These are phyloP conservation scores for Brachylomia viminalis DNA, from an alignment of 2,888 invertebrate species.

Conservation along the genomic window DNA sequence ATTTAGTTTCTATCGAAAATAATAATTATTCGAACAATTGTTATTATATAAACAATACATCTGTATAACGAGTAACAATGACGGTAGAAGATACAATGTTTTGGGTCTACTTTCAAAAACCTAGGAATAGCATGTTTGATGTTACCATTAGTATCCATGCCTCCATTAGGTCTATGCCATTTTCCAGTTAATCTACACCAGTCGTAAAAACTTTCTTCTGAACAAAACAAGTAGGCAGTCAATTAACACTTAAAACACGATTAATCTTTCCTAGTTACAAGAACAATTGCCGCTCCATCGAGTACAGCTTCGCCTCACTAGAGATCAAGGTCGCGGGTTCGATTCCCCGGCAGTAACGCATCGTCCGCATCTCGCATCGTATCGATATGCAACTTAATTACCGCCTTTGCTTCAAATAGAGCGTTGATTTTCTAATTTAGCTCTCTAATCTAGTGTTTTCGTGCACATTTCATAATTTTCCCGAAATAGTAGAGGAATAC, in stretches of 20 bases:
- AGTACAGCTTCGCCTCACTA: constrained; percentile 41
- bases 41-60: background rate
- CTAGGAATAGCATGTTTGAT: background rate
- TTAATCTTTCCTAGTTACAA: constrained; percentile 40
- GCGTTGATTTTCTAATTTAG: constrained; percentile 29
- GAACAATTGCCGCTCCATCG: constrained; percentile 60
- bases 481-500: background rate
- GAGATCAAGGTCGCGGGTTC: constrained; percentile 65
- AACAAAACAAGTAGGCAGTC: constrained; percentile 12
- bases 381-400: constrained; percentile 60
- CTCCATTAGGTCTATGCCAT: background rate
- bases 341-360: constrained; percentile 47
- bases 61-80: too few species aligned
- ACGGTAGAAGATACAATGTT: background rate
- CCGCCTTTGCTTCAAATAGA: constrained; percentile 27
- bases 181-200: constrained; percentile 3
- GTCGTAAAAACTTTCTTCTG: constrained; percentile 32
- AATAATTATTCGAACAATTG: background rate
- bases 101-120: background rate
- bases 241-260: constrained; percentile 24
- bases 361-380: constrained; percentile 41
- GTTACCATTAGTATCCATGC: background rate
- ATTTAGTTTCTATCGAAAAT: background rate
- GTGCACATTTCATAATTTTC: too few species aligned
- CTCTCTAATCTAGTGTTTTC: background rate